A percentile compares a stretch with the other conserved stretches of the same genome.
Evolutionary conservation across 2,797 vertebrate species (phyloP).

Genomic region (Cryptoprocta ferox): DNA sequence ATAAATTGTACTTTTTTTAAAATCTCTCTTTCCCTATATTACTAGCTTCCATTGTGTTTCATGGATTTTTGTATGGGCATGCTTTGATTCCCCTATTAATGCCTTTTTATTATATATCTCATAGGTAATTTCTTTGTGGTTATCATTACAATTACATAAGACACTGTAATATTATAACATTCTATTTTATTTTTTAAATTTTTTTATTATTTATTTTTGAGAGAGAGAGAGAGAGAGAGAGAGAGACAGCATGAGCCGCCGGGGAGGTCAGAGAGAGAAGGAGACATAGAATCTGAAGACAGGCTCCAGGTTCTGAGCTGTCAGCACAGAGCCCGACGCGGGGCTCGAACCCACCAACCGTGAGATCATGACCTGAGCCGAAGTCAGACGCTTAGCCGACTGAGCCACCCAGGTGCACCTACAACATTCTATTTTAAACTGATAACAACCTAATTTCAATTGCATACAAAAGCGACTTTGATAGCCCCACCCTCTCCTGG

Average conservation of each 20-base stretch:
- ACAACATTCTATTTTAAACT: background rate
- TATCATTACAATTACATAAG: background rate
- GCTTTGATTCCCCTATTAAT: background rate
- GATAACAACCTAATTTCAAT: background rate
- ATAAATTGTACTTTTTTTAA: background rate
- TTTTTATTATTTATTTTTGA: too few relatives aligned
- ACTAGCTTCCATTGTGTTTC: background rate
- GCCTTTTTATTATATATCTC: background rate
- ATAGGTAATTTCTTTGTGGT: background rate
- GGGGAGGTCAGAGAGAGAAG: too few relatives aligned
- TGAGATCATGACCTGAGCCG: too few relatives aligned
- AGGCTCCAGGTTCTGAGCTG: too few relatives aligned
- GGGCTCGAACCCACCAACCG: too few relatives aligned
- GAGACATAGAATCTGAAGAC: too few relatives aligned
- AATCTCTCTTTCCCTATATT: background rate
- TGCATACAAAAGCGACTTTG: background rate
- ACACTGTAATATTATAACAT: background rate
- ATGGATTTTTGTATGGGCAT: background rate
- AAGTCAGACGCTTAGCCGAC: too few relatives aligned
- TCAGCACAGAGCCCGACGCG: too few relatives aligned
- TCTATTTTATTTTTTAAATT: conserved; percentile 43
- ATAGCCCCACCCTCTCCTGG: background rate
- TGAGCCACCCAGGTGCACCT: too few relatives aligned
- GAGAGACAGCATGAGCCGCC: too few relatives aligned
- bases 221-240: too few relatives aligned